These are phyloP conservation scores for Toxostoma redivivum DNA, from an alignment of 2,113 vertebrate genomes.

Conservation along the genomic window DNA sequence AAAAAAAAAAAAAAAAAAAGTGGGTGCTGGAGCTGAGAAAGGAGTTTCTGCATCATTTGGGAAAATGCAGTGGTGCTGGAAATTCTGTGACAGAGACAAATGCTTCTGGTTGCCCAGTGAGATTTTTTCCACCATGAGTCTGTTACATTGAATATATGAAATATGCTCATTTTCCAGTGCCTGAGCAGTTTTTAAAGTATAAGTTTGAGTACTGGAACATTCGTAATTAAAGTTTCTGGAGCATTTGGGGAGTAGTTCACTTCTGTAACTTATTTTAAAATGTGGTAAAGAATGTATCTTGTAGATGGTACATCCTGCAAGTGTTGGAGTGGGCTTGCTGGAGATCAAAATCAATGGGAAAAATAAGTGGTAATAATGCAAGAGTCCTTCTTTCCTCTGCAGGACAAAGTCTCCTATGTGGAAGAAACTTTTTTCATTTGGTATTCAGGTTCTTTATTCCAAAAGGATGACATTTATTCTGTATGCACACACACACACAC, in stretches of 20 bases:
- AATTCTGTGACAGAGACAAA: conserved; percentile 20
- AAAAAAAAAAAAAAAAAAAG: not conserved
- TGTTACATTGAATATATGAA: conserved; percentile 34
- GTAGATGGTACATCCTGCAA: not conserved
- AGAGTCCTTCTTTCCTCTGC: not conserved
- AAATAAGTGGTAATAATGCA: not conserved
- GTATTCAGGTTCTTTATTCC: not conserved
- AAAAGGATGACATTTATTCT: not conserved
- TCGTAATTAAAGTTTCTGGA: not conserved
- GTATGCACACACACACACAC: not conserved
- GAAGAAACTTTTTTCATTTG: not conserved
- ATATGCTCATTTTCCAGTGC: conserved; percentile 34
- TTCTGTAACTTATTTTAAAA: not conserved
- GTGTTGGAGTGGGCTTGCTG: not conserved
- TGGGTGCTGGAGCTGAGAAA: conserved; percentile 2
- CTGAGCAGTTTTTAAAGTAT: conserved; percentile 4
- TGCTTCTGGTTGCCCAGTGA: conserved; percentile 30
- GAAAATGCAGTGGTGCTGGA: conserved; percentile 39
- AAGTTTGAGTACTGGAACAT: not conserved
- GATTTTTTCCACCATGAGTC: conserved; percentile 55
- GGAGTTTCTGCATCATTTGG: conserved; percentile 15
- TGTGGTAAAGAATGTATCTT: not conserved
- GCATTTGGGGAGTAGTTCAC: not conserved
- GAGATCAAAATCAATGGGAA: not conserved
- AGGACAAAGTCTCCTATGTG: not conserved